Evolutionary conservation across 1,140 invertebrate species (phyloP), one percentile per base, ranked within the genome.

Genomic region (Aricia agestis): DNA sequence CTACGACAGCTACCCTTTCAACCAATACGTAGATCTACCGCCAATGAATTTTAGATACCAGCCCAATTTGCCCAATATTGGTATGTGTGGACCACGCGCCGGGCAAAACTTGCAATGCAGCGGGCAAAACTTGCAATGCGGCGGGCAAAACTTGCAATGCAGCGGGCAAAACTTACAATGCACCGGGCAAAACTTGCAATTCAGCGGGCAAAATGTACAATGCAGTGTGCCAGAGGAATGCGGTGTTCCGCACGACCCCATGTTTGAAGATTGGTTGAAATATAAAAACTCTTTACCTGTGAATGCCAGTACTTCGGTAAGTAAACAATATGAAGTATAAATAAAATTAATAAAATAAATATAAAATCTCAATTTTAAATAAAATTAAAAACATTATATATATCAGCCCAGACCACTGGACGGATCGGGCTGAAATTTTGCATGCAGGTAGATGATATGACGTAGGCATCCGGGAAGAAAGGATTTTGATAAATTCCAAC

Each of bases 201-300:
- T 52, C 10, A 52, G 45, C 4, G 11, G 45, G 45, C 45, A 52
- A 13, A 52, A 52, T 52, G 11, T 52, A 52, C 45, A 52, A 52
- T 85, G 85, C 71, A 71, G 86, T 79, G 84, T 84, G 0, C 70
- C 81, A 18, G 84, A 85, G 67, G 85, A 85, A 36, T 86, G 84
- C 36, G 81, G 86, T 66, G 81, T 82, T 65, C 82, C 81, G 7
- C 87, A 89, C 68, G 83, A 90, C 45, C 45, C 45, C 59, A 86
- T 90, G 42, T 91, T 90, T 18, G 87, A 91, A 69, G 86, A 91
- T 78, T 89, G 87, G 87, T 71, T 91, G 81, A 91, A 89, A 70
- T 91, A 91, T 78, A 89, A 91, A 63, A 91, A 89, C 59, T 82
- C 86, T 75, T 82, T 91, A 75, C 87, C 88, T 10, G 75, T 91